A percentile compares a stretch with the other conserved stretches of the same genome.
Conservation (phyloP, 1,140 invertebrate genomes). For the Halesus radiatus region DNA sequence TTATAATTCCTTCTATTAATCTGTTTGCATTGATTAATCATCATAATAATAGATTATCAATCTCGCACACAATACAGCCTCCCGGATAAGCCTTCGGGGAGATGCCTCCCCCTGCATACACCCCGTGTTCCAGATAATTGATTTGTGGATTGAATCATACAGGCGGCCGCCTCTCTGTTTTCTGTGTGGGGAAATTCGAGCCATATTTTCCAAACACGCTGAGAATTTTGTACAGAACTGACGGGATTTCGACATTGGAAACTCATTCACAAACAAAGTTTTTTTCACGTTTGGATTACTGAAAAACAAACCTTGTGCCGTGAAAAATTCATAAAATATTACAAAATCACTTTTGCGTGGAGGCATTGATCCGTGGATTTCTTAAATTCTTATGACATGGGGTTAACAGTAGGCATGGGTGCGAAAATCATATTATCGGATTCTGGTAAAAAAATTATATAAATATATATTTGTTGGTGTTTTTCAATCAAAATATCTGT, state of each 20-base stretch:
- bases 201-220: constrained; percentile 5
- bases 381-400: too few species aligned
- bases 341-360: too few species aligned
- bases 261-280: too few species aligned
- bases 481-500: too few species aligned
- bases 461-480: too few species aligned
- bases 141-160: constrained; percentile 53
- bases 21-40: constrained; percentile 22
- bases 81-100: not conserved
- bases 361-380: too few species aligned
- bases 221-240: not conserved
- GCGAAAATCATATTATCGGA: too few species aligned
- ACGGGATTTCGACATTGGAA: not conserved
- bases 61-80: constrained; percentile 17
- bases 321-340: too few species aligned
- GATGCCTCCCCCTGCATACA: constrained; percentile 15
- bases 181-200: constrained; percentile 5
- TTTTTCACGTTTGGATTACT: too few species aligned
- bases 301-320: too few species aligned
- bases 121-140: constrained; percentile 51
- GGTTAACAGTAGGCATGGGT: too few species aligned
- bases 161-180: constrained; percentile 31
- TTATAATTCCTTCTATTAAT: constrained; percentile 2
- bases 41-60: constrained; percentile 25
- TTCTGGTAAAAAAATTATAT: too few species aligned